Base-by-base conservation (phyloP, 2,797 vertebrate genomes). In the Nannoperca obscura region DNA sequence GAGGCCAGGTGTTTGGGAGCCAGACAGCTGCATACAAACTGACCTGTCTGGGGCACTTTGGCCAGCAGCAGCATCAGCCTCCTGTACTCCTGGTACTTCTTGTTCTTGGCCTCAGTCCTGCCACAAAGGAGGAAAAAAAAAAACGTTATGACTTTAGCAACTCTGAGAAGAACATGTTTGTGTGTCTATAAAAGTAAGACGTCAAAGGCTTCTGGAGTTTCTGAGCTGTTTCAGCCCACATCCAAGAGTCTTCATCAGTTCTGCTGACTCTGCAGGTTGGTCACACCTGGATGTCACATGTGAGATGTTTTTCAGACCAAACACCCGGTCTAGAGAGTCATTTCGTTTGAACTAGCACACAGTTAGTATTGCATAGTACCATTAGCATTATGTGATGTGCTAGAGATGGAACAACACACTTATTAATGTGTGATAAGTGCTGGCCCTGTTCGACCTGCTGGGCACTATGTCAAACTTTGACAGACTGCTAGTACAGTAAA, bases 31-130 rank as follows among this genome's bases (percentile, higher is more conserved):
- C 57, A 52, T 49, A 54, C 71, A 77, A 14, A 93, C 94, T 78
- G 83, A 99, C 98, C 98, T 95, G 94, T 97, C 73, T 92, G 50
- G 3, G 98, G 98, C 62, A 99, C 95, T 0, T 80, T 90, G 0
- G 88, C 89, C 68, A 99, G 94, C 53, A 95, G 93, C 74, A 93
- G 50, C 71, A 83, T n/a, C 93, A 99, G 92, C 62, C 67, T 95
- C 78, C 70, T 68, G 76, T 92, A 80, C 70, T 96, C 95, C 32
- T 82, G 72, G 66, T 89, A 68, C 22, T 78, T 90, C 76, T 94
- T 94, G 1, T 62, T 87, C 42, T 86, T 95, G 11, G 19, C 61
- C 8, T 88, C 66, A 0, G 32, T 24, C 62, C 95, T 96, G 89
- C 58, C 54, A 82, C 74, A 86, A 78, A 89, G 57, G 24, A 69